Evolutionary conservation across 2,797 vertebrate genomes (phyloP).

Genomic region (Muraenolepis orangiensis): DNA sequence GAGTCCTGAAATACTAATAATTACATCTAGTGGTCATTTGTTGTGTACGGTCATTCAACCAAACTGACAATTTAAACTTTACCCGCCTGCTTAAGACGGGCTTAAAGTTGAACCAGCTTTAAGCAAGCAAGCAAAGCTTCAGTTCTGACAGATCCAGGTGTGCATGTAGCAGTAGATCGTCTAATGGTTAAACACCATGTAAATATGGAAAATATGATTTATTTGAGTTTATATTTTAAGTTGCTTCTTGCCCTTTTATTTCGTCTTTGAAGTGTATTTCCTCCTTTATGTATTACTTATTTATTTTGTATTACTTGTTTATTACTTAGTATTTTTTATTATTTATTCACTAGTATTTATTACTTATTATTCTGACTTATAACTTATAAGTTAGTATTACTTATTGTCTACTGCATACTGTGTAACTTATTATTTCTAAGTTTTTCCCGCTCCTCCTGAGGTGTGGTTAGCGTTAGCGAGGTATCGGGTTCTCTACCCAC

Average conservation of each 20-base stretch:
- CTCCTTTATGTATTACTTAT: not conserved
- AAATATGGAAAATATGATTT: not conserved
- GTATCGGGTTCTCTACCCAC: slow-evolving; percentile 50
- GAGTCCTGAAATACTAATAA: not conserved
- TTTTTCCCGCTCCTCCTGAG: no score
- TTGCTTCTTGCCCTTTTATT: not conserved
- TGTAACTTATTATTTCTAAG: no score
- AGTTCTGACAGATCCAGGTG: not conserved
- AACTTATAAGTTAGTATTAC: no score
- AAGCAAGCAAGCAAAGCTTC: not conserved
- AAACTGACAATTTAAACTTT: not conserved
- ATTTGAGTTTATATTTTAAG: not conserved
- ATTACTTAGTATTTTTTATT: no score
- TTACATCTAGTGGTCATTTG: not conserved
- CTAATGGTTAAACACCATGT: not conserved
- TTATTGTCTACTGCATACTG: no score
- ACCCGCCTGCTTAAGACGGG: not conserved
- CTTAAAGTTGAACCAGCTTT: not conserved
- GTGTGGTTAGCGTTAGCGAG: slow-evolving; percentile 38
- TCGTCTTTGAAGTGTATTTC: not conserved
- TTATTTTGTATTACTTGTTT: no score
- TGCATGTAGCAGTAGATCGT: not conserved
- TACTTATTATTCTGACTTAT: no score
- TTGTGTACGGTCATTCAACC: not conserved
- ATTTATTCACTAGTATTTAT: no score